Percentiles rank a stretch among this genome's conserved stretches.
Evolutionary conservation across 2,113 vertebrate genomes (phyloP).

Genomic region (Fulica atra): DNA sequence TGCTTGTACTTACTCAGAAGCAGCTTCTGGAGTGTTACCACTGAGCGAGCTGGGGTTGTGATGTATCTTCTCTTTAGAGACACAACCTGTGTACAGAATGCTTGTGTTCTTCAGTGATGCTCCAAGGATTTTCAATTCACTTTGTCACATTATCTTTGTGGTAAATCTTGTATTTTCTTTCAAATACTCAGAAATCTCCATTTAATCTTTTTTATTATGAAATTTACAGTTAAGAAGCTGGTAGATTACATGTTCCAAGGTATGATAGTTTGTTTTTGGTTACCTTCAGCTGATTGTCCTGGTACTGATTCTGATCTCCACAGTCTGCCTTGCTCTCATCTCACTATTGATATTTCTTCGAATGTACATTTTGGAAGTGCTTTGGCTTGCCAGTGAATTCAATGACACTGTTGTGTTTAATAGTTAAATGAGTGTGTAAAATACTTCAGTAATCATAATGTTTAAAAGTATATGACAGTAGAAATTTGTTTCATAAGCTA

Average conservation of each 20-base stretch:
- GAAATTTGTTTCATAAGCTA: background rate
- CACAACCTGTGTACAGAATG: accelerated
- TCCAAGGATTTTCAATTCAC: background rate
- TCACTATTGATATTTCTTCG: background rate
- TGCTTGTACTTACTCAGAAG: background rate
- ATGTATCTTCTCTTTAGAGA: background rate
- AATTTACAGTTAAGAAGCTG: background rate
- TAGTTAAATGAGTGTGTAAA: background rate
- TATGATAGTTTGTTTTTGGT: background rate
- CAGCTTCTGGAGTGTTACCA: background rate
- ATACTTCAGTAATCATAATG: background rate
- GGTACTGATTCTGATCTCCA: background rate
- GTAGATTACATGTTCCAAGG: background rate
- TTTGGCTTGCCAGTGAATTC: background rate
- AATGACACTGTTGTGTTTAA: background rate
- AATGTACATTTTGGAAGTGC: background rate
- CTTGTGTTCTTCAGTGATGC: background rate
- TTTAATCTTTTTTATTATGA: background rate
- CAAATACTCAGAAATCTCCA: background rate
- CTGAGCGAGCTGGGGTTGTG: background rate
- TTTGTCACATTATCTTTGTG: background rate
- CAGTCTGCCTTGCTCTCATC: background rate
- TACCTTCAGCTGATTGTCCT: background rate
- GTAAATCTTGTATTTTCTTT: background rate
- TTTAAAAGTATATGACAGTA: too few relatives aligned